A percentile compares a stretch with the other conserved stretches of the same genome.
These are phyloP conservation scores for Falco novaeseelandiae DNA, from an alignment of 2,797 vertebrate genomes.

Conservation along the genomic window DNA sequence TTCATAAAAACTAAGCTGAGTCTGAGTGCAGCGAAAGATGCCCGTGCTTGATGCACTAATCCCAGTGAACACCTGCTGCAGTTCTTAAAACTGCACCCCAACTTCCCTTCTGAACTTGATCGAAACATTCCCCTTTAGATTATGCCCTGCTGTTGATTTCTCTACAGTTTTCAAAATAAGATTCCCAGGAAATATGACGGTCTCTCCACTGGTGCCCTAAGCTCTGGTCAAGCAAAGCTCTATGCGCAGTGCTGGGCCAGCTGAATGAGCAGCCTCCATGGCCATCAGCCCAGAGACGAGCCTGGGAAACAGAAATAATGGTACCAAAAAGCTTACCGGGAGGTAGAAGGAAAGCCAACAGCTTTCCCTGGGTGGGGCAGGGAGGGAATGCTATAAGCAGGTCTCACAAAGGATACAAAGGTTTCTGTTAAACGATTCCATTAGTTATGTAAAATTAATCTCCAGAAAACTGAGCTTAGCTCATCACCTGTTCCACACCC, in stretches of 20 bases:
- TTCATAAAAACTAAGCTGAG: background rate
- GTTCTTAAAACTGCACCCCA: background rate
- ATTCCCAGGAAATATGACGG: background rate
- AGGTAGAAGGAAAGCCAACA: background rate
- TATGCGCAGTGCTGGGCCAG: background rate
- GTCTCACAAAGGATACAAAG: background rate
- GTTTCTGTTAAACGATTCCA: background rate
- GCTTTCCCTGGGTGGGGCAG: background rate
- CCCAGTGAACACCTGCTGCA: background rate
- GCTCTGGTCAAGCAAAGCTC: background rate
- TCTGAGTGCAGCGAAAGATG: background rate
- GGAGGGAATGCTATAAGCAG: background rate
- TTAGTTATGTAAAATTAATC: slow-evolving; percentile 1
- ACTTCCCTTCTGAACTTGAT: background rate
- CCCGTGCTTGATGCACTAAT: background rate
- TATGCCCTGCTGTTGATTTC: background rate
- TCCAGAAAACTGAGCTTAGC: slow-evolving; percentile 7
- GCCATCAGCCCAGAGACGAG: background rate
- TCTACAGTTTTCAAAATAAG: background rate
- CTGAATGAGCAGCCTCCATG: background rate
- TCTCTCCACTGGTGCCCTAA: background rate
- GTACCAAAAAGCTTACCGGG: background rate
- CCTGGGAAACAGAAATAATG: background rate
- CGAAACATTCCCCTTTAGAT: background rate
- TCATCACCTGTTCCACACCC: slow-evolving; percentile 44